phyloP scores from a whole-genome alignment of 2,888 invertebrate species.

The Steinernema hermaphroditum region DNA sequence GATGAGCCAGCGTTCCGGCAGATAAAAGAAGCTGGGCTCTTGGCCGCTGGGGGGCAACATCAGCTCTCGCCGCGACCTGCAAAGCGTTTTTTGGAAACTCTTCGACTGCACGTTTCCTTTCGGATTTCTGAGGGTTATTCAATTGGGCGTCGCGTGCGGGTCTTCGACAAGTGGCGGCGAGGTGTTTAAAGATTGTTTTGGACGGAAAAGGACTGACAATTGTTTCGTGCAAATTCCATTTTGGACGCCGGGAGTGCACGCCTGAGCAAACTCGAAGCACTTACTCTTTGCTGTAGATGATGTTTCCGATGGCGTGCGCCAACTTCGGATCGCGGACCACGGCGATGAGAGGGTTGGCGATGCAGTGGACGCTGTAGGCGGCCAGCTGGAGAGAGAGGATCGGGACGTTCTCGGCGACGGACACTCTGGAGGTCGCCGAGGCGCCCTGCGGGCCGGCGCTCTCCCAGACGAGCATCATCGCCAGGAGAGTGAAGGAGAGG shows the following conservation, averaged over 20 bases:
- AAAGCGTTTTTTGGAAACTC: background rate
- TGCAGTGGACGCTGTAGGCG: constrained; percentile 41
- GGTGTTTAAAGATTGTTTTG: constrained; percentile 18
- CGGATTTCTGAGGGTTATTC: constrained; percentile 20
- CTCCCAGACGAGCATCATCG: constrained; percentile 44
- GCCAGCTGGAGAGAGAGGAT: constrained; percentile 38
- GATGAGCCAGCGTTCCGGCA: constrained; percentile 34
- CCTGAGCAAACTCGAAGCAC: constrained; percentile 5
- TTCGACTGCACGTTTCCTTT: constrained; percentile 12
- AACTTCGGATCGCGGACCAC: constrained; percentile 37
- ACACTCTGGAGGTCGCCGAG: too few relatives aligned
- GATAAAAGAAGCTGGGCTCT: background rate
- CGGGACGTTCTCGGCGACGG: constrained; percentile 33
- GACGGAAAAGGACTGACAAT: constrained; percentile 18
- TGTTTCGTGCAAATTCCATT: constrained; percentile 25
- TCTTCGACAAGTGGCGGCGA: background rate
- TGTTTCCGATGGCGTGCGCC: constrained; percentile 34
- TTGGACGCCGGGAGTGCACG: constrained; percentile 8
- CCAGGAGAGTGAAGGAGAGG: constrained; percentile 38
- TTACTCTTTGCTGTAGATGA: constrained; percentile 34
- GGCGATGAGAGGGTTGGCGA: constrained; percentile 42
- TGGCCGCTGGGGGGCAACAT: background rate
- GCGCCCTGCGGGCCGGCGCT: background rate
- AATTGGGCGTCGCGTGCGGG: constrained; percentile 23
- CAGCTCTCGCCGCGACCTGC: constrained; percentile 11